Evolutionary conservation across 2,888 invertebrate species (phyloP).

Genomic region (Fragum whitleyi): DNA sequence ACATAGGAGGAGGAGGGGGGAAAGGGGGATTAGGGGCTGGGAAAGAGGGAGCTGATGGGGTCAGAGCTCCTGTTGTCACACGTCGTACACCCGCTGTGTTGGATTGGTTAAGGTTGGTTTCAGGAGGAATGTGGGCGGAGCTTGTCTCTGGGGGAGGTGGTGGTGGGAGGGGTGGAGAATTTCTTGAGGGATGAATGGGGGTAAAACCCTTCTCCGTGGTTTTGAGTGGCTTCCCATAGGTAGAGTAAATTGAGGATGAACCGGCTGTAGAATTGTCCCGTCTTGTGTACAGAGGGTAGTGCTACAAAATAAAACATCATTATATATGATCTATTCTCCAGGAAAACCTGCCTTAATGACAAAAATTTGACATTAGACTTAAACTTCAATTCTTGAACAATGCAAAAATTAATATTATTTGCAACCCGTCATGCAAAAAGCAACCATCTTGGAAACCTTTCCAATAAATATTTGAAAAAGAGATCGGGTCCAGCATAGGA

Average conservation of each 20-base stretch:
- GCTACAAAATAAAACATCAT: slow-evolving; percentile 55
- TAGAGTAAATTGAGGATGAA: slow-evolving; percentile 43
- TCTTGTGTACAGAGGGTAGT: slow-evolving; percentile 45
- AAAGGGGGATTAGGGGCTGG: slow-evolving; percentile 47
- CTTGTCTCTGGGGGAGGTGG: slow-evolving; percentile 51
- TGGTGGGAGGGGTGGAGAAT: slow-evolving; percentile 50
- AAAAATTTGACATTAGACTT: no score
- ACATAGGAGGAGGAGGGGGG: slow-evolving; percentile 57
- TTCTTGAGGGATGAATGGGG: slow-evolving; percentile 40
- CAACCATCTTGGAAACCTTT: no score
- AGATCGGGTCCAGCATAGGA: no score
- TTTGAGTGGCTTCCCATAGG: slow-evolving; percentile 47
- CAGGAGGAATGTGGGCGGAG: slow-evolving; percentile 23
- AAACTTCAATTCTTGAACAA: no score
- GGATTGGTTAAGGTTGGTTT: slow-evolving; percentile 40
- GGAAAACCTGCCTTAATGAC: no score
- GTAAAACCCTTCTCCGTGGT: slow-evolving; percentile 50
- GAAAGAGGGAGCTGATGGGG: slow-evolving; percentile 31
- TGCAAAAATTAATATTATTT: no score
- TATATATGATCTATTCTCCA: no score
- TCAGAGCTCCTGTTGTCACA: slow-evolving; percentile 33
- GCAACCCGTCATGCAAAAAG: no score
- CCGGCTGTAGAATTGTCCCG: slow-evolving; percentile 40
- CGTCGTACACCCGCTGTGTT: slow-evolving; percentile 51
- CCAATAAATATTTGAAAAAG: no score